These are phyloP conservation scores for Drosophila demipolita DNA, from an alignment of 2,888 invertebrate genomes.

Conservation along the genomic window DNA sequence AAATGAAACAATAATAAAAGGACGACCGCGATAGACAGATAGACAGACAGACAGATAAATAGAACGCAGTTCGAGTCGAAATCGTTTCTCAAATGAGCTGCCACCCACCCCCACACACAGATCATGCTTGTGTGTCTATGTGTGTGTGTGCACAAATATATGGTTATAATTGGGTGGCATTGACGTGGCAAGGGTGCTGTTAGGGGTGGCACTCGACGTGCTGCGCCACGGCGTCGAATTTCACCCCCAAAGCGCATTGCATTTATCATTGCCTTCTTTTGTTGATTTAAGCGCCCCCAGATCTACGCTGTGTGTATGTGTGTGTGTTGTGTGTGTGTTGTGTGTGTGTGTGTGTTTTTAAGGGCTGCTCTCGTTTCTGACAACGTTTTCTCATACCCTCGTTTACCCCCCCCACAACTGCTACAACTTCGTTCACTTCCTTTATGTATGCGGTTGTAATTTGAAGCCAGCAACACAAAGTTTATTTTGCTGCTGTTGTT, in stretches of 20 bases:
- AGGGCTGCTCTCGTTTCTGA: conserved; percentile 67
- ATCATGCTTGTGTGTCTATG: conserved; percentile 3
- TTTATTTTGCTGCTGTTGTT: neutral
- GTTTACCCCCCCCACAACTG: conserved; percentile 10
- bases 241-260: conserved; percentile 67
- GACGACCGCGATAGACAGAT: conserved; percentile 36
- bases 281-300: conserved; percentile 70
- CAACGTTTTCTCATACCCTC: conserved; percentile 25
- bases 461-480: conserved; percentile 47
- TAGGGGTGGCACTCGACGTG: conserved; percentile 56
- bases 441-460: conserved; percentile 74
- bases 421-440: conserved; percentile 37
- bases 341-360: conserved; percentile 44
- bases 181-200: conserved; percentile 58
- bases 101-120: neutral
- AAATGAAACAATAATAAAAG: conserved; percentile 75
- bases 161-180: conserved; percentile 78
- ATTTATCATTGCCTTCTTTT: conserved; percentile 62
- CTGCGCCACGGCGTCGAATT: conserved; percentile 45
- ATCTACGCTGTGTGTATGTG: conserved; percentile 15
- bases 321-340: conserved; percentile 17
- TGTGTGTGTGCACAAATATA: conserved; percentile 41
- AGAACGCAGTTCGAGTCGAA: conserved; percentile 30
- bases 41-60: conserved; percentile 8
- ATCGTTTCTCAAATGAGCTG: conserved; percentile 61